Base-by-base conservation (phyloP, 2,113 vertebrate species). In the Ptilonorhynchus violaceus region DNA sequence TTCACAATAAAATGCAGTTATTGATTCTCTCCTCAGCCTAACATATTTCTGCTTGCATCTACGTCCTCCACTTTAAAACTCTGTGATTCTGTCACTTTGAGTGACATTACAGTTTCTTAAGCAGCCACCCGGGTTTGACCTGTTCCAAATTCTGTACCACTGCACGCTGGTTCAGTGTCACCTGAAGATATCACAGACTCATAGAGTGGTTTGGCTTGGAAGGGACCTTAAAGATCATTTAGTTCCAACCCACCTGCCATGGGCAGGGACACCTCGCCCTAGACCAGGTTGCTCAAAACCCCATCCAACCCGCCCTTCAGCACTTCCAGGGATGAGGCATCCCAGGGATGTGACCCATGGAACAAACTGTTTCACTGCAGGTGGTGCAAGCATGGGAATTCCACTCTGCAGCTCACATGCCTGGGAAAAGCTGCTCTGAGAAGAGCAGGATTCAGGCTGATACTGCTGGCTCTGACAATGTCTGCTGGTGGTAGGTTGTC, bases 131-230 rank as follows among this genome's bases (percentile, higher is more conserved):
- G 62, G 13, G 25, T 72, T 22, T 55, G 85, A 68, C 21, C n/a
- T 52, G 23, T 37, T 42, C 24, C 62, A 0, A 5, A 63, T 35
- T 46, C 56, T 33, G 37, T 8, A 64, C 17, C 1, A 3, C 60
- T 60, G 44, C n/a, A 37, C 0, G 0, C 18, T 77, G 50, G 28
- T 25, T 37, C 68, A n/a, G 20, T 0, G 0, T 13, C 20, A 21
- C 23, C 30, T 35, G 44, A 56, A 42, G 27, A 11, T 16, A 35
- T 16, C 22, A 35, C 25, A 76, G 56, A 41, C 47, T 49, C 30
- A 76, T 12, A 33, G 42, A 37, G 56, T 3, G 8, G 31, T 10
- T 42, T 69, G 64, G 21, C 12, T 24, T 70, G 35, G 27, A 56
- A 77, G 49, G 18, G 22, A 37, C 22, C 49, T 28, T 49, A 52